phyloP scores from a whole-genome alignment of 2,888 invertebrate genomes.

The Itoplectis maculator region DNA sequence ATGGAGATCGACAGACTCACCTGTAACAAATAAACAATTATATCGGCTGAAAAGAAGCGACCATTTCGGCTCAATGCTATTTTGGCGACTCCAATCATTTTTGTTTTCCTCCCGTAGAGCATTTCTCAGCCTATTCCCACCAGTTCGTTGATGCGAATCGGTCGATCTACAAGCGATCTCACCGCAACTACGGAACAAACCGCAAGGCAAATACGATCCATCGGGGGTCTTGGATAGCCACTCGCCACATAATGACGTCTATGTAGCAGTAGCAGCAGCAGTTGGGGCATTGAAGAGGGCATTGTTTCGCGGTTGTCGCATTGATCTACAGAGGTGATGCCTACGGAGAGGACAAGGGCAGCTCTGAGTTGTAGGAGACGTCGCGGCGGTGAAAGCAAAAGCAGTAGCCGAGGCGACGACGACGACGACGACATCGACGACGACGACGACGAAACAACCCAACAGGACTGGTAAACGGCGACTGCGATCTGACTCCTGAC shows the following conservation, averaged over 20 bases:
- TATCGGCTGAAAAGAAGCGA: conserved; percentile 30
- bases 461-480: conserved; percentile 46
- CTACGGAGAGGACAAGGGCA: background rate
- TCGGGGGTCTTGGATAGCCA: background rate
- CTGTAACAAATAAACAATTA: conserved; percentile 76
- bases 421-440: conserved; percentile 17
- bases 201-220: no score
- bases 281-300: conserved; percentile 67
- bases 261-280: conserved; percentile 17
- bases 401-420: conserved; percentile 17
- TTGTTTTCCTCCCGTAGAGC: background rate
- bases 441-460: conserved; percentile 36
- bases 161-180: no score
- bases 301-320: conserved; percentile 72
- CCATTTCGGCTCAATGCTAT: background rate
- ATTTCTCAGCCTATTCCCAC: no score
- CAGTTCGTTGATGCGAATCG: no score
- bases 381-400: conserved; percentile 16
- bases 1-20: conserved; percentile 98
- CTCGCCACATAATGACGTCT: conserved; percentile 4
- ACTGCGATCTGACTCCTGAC: conserved; percentile 55
- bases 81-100: no score
- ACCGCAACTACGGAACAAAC: no score
- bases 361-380: conserved; percentile 14
- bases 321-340: conserved; percentile 68